These are phyloP conservation scores for Polyploca ridens DNA, from an alignment of 2,888 invertebrate species.

Conservation along the genomic window DNA sequence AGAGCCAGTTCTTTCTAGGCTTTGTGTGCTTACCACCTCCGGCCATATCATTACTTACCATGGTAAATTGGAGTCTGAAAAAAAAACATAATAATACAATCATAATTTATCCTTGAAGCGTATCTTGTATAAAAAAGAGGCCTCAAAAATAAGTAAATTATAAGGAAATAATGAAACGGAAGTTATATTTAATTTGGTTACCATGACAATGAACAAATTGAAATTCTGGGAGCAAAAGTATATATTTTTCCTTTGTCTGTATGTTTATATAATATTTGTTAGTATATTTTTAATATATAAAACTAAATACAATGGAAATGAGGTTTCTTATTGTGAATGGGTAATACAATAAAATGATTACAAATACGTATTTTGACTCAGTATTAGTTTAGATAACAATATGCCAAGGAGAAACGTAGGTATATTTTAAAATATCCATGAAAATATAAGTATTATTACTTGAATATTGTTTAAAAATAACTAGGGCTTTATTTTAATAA, in stretches of 20 bases:
- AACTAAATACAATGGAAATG: too few relatives aligned
- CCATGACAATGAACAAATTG: neutral
- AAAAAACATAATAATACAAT: too few relatives aligned
- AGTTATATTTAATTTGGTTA: slow-evolving; percentile 3
- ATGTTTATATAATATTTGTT: neutral
- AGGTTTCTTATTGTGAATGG: too few relatives aligned
- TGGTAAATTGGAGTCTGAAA: too few relatives aligned
- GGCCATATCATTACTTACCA: too few relatives aligned
- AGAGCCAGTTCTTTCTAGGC: too few relatives aligned
- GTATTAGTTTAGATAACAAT: neutral
- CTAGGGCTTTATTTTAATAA: neutral
- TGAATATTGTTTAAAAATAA: neutral
- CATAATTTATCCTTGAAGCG: neutral
- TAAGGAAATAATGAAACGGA: slow-evolving; percentile 4
- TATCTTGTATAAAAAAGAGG: neutral
- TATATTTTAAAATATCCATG: neutral
- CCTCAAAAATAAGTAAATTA: neutral
- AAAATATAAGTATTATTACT: neutral
- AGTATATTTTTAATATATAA: too few relatives aligned
- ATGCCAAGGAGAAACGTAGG: neutral
- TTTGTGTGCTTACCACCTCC: too few relatives aligned
- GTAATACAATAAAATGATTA: neutral
- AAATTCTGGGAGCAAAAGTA: neutral
- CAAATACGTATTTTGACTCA: too few relatives aligned
- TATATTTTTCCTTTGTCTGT: neutral